Evolutionary conservation across 1,140 invertebrate genomes (phyloP), one percentile per base, ranked within the genome.

Genomic region (Pachypeltis micranthus): DNA sequence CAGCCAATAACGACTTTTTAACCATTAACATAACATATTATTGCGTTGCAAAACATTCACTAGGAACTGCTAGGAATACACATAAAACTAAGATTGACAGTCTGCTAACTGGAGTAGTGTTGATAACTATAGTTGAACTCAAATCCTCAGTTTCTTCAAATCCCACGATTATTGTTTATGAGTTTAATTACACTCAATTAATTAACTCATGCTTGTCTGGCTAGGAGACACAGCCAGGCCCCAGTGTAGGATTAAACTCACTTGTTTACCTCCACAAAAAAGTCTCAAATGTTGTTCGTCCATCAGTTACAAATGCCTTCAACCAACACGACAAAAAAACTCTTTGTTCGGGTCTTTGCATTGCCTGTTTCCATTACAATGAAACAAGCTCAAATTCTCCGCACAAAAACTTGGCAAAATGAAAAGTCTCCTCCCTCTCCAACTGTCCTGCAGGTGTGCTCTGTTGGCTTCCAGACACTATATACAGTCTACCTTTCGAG

Each of bases 51-150:
- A 59, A 34, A 21, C 27, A 63, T 56, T 27, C 54, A 64, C 25
- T 29, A 60, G 63, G 63, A 64, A 64, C 63, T 64, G 58, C 55
- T 60, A n/a, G n/a, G n/a, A n/a, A n/a, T 28, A 57, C 26, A 19
- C 26, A 12, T 31, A 29, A 47, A 61, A 61, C 60, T 61, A 61
- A 44, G 39, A 61, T 47, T 61, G 60, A 61, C 60, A 61, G 60
- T 61, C 60, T 61, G 60, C 24, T 23, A 51, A 51, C 47, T 47
- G 16, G 7, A 61, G 2, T 58, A 59, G 19, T 34, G 31, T 59
- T 21, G n/a, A 2, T 21, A 51, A 29, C 26, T 34, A 29, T 51
- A 26, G 16, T 59, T 34, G 31, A 58, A 10, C 21, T 39, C 16
- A 16, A 56, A 28, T 44, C n/a, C 3, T 25, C 1, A 19, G 23